phyloP scores from a whole-genome alignment of 2,113 vertebrate species.

The Alexandromys fortis region DNA sequence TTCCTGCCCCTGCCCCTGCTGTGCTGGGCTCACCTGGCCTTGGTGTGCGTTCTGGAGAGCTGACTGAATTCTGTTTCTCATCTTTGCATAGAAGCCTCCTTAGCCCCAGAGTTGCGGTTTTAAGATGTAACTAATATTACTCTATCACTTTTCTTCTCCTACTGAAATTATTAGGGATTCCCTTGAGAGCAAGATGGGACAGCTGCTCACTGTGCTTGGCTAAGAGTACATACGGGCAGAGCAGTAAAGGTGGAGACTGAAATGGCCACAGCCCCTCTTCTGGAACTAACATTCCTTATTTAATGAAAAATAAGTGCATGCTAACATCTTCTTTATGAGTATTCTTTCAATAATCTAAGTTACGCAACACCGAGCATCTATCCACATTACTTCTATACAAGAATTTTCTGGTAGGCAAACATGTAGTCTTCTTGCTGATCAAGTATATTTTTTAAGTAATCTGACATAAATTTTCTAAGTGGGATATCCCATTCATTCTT shows the following conservation, averaged over 20 bases:
- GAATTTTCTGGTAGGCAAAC: neutral
- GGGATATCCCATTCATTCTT: neutral
- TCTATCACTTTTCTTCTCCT: conserved; percentile 1
- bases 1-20: neutral
- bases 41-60: neutral
- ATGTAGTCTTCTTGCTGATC: neutral
- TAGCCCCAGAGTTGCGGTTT: neutral
- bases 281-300: neutral
- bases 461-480: conserved; percentile 24
- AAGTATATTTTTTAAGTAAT: conserved; percentile 43
- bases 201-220: neutral
- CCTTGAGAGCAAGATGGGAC: neutral
- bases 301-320: neutral
- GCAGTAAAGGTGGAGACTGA: neutral
- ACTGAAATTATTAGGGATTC: neutral
- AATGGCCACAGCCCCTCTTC: neutral
- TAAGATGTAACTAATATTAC: neutral
- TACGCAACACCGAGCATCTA: neutral
- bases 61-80: neutral
- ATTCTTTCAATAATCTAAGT: conserved; percentile 47
- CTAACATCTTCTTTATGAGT: neutral
- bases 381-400: neutral
- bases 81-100: neutral
- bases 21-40: neutral
- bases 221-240: neutral